phyloP scores from a whole-genome alignment of 2,888 invertebrate species.

The Cantharis flavilabris region DNA sequence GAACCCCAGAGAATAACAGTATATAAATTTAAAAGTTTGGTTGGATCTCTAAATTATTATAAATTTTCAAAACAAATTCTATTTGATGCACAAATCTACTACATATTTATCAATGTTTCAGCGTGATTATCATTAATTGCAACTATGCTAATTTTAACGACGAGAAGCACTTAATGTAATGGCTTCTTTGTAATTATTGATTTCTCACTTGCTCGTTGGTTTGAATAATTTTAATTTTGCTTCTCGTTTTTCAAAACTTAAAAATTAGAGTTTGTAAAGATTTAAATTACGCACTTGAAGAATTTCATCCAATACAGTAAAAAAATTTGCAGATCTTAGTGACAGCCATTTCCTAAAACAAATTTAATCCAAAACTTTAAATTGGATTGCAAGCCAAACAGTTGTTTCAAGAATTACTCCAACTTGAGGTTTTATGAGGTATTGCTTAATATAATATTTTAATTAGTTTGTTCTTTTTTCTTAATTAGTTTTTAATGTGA shows the following conservation, averaged over 20 bases:
- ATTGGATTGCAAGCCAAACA: conserved; percentile 2
- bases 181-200: neutral
- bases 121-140: neutral
- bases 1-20: too few species aligned
- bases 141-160: neutral
- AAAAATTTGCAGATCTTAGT: conserved; percentile 2
- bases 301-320: neutral
- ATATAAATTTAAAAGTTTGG: too few species aligned
- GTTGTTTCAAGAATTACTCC: neutral
- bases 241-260: neutral
- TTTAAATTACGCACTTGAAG: neutral
- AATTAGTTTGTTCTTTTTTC: neutral
- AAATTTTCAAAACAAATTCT: neutral
- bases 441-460: conserved; percentile 2
- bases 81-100: neutral
- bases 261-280: neutral
- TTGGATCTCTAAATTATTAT: too few species aligned
- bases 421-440: neutral
- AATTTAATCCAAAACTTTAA: neutral
- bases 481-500: neutral
- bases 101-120: neutral
- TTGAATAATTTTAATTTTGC: neutral
- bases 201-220: neutral
- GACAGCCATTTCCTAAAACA: conserved; percentile 1
- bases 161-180: neutral